phyloP scores from a whole-genome alignment of 1,140 invertebrate species.

The Hyphantria cunea region DNA sequence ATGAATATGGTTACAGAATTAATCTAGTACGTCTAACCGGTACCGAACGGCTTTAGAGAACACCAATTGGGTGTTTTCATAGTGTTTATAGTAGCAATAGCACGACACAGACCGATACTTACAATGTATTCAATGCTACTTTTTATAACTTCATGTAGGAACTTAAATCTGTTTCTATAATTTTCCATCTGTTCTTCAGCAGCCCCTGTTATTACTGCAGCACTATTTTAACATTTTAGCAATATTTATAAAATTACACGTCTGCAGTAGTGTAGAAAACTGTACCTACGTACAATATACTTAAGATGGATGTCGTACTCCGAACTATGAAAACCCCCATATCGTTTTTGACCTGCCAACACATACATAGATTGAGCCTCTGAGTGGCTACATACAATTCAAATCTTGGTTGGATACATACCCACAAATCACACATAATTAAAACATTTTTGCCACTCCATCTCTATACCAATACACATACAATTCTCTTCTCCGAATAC shows the following conservation, averaged over 20 bases:
- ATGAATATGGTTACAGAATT: constrained; percentile 12
- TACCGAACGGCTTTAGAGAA: not conserved
- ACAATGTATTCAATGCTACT: no score
- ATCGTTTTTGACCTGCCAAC: not conserved
- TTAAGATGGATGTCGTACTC: no score
- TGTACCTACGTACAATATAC: not conserved
- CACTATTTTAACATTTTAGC: no score
- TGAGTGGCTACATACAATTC: not conserved
- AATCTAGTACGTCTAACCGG: constrained; percentile 13
- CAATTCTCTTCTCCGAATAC: constrained; percentile 13
- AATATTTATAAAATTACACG: no score
- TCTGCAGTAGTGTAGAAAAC: not conserved
- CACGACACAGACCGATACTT: no score
- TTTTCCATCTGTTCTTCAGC: no score
- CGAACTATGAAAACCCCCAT: no score
- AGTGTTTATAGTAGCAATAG: no score
- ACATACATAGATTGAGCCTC: not conserved
- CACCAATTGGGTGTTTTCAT: not conserved
- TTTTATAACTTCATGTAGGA: no score
- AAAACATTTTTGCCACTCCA: constrained; percentile 17
- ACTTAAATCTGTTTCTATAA: no score
- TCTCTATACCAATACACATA: constrained; percentile 1
- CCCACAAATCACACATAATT: constrained; percentile 1
- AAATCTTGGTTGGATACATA: constrained; percentile 9
- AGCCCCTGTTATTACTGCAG: no score